phyloP scores from a whole-genome alignment of 2,888 invertebrate species.

The Brachyptera putata region DNA sequence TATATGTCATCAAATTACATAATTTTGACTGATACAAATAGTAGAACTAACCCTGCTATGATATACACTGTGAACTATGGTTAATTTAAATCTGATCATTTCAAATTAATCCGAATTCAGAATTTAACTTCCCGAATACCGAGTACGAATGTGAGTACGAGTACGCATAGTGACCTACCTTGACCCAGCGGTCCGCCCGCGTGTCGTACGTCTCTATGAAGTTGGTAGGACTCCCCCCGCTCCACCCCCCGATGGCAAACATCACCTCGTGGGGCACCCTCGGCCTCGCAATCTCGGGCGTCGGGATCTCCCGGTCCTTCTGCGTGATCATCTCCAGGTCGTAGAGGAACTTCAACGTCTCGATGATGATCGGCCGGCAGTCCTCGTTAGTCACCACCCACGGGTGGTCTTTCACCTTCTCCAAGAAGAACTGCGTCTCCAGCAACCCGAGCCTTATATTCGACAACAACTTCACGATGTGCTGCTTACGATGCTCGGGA shows the following conservation, averaged over 20 bases:
- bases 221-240: slow-evolving; percentile 65
- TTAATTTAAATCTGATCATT: no score
- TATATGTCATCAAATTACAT: no score
- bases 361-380: slow-evolving; percentile 83
- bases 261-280: slow-evolving; percentile 84
- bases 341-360: slow-evolving; percentile 86
- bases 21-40: no score
- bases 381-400: slow-evolving; percentile 79
- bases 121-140: no score
- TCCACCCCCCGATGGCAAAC: slow-evolving; percentile 81
- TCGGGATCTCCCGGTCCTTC: slow-evolving; percentile 76
- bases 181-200: slow-evolving; percentile 84
- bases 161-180: slow-evolving; percentile 53
- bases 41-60: no score
- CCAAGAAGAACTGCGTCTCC: slow-evolving; percentile 85
- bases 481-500: slow-evolving; percentile 63
- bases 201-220: slow-evolving; percentile 88
- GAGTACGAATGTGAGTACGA: no score
- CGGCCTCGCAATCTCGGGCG: slow-evolving; percentile 77
- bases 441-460: slow-evolving; percentile 77
- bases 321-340: slow-evolving; percentile 84
- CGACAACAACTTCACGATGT: slow-evolving; percentile 74
- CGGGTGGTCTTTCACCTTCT: slow-evolving; percentile 79
- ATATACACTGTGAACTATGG: no score
- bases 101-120: no score